phyloP scores from a whole-genome alignment of 2,113 vertebrate species.

The Paratilapia polleni region DNA sequence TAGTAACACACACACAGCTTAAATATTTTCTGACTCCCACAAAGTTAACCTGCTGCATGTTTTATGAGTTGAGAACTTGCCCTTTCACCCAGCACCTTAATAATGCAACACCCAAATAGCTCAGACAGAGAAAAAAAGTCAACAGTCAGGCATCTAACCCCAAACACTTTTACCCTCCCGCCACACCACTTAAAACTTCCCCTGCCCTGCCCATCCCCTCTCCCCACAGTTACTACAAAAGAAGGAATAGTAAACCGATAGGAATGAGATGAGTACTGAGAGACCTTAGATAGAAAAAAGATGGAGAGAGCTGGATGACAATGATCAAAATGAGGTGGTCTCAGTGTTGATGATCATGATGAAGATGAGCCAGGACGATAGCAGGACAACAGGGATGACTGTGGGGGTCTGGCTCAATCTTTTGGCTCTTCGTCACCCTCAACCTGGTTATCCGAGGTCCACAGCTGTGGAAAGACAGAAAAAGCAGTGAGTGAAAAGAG shows the following conservation, averaged over 20 bases:
- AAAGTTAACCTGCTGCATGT: constrained; percentile 41
- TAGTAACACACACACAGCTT: constrained; percentile 17
- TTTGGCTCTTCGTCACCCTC: constrained; percentile 76
- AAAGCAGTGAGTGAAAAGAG: neutral
- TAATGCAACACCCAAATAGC: constrained; percentile 30
- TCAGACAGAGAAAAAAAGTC: constrained; percentile 31
- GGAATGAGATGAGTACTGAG: constrained; percentile 59
- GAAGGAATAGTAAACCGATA: constrained; percentile 50
- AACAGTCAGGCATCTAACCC: constrained; percentile 46
- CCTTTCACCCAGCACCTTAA: constrained; percentile 39
- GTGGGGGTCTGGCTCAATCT: constrained; percentile 62
- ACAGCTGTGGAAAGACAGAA: constrained; percentile 71
- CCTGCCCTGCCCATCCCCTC: constrained; percentile 16
- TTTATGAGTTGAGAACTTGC: constrained; percentile 38
- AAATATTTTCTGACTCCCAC: constrained; percentile 26
- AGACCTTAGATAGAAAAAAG: constrained; percentile 62
- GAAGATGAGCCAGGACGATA: constrained; percentile 57
- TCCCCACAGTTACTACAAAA: constrained; percentile 59
- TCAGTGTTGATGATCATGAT: constrained; percentile 59
- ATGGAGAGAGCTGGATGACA: constrained; percentile 57
- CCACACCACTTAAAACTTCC: constrained; percentile 31
- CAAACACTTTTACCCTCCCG: constrained; percentile 33
- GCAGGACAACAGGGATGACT: constrained; percentile 60
- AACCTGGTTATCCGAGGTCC: constrained; percentile 78
- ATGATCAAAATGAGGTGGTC: constrained; percentile 65